Conservation (phyloP, 2,113 vertebrate species). For the Ceratotherium simum region DNA sequence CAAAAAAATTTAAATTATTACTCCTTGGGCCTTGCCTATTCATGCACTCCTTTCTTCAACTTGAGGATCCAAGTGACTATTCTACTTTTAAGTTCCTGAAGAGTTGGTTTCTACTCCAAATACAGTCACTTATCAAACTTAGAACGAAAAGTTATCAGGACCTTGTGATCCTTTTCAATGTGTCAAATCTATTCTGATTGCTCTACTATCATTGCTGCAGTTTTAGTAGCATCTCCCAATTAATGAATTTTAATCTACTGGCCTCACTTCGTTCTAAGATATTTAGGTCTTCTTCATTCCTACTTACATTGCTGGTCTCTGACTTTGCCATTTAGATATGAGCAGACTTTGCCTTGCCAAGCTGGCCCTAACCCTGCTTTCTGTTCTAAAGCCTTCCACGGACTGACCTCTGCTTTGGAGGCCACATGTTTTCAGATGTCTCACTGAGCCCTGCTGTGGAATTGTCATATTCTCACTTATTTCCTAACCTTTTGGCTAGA, state of each 20-base stretch:
- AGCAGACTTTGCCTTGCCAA: neutral
- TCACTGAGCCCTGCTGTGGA: neutral
- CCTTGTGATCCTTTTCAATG: neutral
- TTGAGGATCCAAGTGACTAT: neutral
- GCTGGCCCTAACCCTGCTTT: neutral
- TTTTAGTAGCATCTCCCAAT: neutral
- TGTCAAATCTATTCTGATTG: neutral
- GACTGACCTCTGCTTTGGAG: neutral
- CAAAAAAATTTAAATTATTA: neutral
- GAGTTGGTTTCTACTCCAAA: neutral
- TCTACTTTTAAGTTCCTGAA: neutral
- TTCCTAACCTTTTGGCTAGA: neutral
- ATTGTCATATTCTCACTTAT: neutral
- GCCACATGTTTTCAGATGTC: neutral
- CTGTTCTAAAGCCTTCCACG: neutral
- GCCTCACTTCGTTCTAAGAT: neutral
- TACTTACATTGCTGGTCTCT: neutral
- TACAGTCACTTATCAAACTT: neutral
- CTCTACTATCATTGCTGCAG: neutral
- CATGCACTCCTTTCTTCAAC: neutral
- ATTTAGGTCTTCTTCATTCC: neutral
- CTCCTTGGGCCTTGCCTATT: neutral
- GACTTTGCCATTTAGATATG: neutral
- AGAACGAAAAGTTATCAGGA: neutral
- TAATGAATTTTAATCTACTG: neutral